Conservation (phyloP, 1,140 invertebrate species). For the Brachionus asplanchnoidis region DNA sequence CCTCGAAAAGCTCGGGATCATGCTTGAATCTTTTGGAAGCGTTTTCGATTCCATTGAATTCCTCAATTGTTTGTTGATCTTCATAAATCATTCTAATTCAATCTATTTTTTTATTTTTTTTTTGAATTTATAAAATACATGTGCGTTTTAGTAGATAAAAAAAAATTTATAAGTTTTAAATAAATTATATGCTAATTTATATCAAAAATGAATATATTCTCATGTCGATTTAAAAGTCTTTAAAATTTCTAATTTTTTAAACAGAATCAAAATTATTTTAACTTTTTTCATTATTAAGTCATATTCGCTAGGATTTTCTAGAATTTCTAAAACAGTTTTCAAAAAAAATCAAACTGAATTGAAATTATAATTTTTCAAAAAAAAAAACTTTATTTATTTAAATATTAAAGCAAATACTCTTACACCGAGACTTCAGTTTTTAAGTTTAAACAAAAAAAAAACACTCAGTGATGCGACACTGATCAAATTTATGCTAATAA, state of each 20-base stretch:
- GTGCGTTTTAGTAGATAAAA: constrained; percentile 20
- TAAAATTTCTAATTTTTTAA: neutral
- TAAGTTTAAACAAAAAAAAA: neutral
- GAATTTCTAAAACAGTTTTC: constrained; percentile 9
- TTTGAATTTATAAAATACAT: constrained; percentile 1
- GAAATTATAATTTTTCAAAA: neutral
- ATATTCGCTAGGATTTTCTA: neutral
- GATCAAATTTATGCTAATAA: neutral
- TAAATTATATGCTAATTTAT: neutral
- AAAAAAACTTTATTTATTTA: neutral
- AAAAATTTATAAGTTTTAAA: constrained; percentile 3
- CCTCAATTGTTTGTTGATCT: constrained; percentile 13
- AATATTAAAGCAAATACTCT: neutral
- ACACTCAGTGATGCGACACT: neutral
- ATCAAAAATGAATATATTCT: neutral
- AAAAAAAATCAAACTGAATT: neutral
- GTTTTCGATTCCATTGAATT: neutral
- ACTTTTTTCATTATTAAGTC: neutral
- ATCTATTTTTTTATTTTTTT: neutral
- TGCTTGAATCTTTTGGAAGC: constrained; percentile 20
- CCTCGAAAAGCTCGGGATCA: constrained; percentile 44
- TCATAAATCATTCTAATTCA: constrained; percentile 29
- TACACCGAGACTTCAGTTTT: neutral
- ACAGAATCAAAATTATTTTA: constrained; percentile 1
- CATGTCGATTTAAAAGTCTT: neutral